Percentiles rank a stretch among this genome's conserved stretches.
Evolutionary conservation across 1,140 invertebrate species (phyloP).

Genomic region (Zaprionus camerounensis): DNA sequence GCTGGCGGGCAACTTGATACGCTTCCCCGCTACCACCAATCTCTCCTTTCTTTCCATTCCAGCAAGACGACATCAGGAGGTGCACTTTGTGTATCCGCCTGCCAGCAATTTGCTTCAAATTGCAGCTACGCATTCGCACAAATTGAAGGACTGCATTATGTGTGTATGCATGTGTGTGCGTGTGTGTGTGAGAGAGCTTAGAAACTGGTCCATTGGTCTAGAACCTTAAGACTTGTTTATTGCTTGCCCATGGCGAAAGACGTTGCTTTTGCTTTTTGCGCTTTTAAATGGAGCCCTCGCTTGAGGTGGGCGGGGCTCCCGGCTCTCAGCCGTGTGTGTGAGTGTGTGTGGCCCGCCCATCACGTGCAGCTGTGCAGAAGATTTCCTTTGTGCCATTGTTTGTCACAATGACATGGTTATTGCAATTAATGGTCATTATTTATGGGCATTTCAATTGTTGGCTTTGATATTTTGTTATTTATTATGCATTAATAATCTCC

Average conservation of each 20-base stretch:
- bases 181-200: constrained; percentile 23
- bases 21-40: not conserved
- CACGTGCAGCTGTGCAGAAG: not conserved
- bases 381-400: constrained; percentile 25
- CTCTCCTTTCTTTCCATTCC: too few species aligned
- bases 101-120: constrained; percentile 58
- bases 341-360: constrained; percentile 21
- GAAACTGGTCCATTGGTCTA: constrained; percentile 67
- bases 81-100: constrained; percentile 46
- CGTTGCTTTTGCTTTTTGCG: constrained; percentile 18
- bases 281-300: constrained; percentile 9
- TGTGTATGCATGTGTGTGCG: not conserved
- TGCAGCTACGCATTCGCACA: constrained; percentile 70
- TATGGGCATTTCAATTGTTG: constrained; percentile 18
- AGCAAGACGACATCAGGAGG: not conserved
- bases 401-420: constrained; percentile 31
- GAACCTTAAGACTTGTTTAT: constrained; percentile 77
- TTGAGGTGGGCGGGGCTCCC: constrained; percentile 1
- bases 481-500: not conserved
- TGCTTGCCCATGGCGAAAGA: constrained; percentile 41
- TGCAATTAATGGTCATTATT: constrained; percentile 35
- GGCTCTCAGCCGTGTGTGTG: not conserved
- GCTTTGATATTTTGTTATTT: not conserved
- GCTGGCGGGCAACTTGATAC: constrained; percentile 37
- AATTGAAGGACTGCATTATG: constrained; percentile 53